These are phyloP conservation scores for Bradypodion pumilum DNA, from an alignment of 2,797 vertebrate genomes.

Conservation along the genomic window DNA sequence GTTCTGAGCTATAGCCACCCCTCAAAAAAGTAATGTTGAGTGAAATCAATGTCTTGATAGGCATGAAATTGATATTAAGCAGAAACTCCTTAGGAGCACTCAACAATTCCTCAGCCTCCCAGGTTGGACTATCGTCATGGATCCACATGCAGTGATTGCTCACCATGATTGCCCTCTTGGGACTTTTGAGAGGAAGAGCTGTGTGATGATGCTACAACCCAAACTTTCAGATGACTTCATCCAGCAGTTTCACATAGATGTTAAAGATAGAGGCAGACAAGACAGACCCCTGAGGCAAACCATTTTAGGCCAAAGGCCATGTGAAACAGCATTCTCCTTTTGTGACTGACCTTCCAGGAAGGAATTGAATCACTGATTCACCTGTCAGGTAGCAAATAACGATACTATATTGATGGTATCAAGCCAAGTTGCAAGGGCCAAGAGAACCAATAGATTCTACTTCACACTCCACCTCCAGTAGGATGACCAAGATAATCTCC, in stretches of 20 bases:
- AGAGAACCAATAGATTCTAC: background rate
- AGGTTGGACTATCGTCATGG: background rate
- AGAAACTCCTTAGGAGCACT: background rate
- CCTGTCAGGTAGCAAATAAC: background rate
- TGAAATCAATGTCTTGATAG: too few relatives aligned
- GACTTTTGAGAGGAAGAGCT: background rate
- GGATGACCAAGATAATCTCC: too few relatives aligned
- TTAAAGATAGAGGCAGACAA: background rate
- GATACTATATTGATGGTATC: background rate
- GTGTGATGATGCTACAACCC: background rate
- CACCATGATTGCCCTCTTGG: background rate
- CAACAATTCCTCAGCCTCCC: background rate
- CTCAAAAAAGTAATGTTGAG: too few relatives aligned
- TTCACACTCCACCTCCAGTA: too few relatives aligned
- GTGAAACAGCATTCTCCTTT: background rate
- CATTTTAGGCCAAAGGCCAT: background rate
- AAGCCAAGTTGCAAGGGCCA: background rate
- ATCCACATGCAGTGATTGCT: background rate
- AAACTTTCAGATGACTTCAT: constrained; percentile 2
- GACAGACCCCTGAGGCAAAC: background rate
- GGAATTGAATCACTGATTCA: background rate
- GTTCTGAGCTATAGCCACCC: too few relatives aligned
- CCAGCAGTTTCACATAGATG: background rate
- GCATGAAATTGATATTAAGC: background rate
- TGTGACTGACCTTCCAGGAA: background rate